Evolutionary conservation across 2,888 invertebrate genomes (phyloP), one percentile per base, ranked within the genome.

Genomic region (Philhelius pedissequus): DNA sequence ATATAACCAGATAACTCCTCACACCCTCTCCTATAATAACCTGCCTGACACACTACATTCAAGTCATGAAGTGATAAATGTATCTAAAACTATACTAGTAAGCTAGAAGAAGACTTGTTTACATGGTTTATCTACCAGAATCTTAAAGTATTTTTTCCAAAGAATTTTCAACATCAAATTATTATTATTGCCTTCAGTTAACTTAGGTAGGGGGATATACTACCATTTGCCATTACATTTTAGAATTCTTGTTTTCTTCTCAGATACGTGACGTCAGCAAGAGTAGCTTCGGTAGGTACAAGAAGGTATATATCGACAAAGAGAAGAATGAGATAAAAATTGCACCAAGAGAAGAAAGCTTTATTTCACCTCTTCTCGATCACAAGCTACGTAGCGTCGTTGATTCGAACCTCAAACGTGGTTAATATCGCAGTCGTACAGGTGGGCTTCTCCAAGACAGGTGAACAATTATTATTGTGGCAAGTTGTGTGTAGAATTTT

Each of bases 391-490:
- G 48, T 75, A n/a, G n/a, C n/a, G n/a, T n/a, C n/a, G n/a, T n/a
- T n/a, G n/a, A n/a, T n/a, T n/a, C 64, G 74, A 64, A n/a, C n/a
- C 62, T 60, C 48, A 58, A 78, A 78, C 71, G 82, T 78, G 75
- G 75, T 80, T 70, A 80, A 71, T 71, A 71, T 75, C 81, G n/a
- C n/a, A 86, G 86, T 86, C 76, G 69, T 77, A 81, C 81, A 86
- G 86, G 86, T 86, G 81, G 76, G 76, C 77, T 86, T 81, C 86
- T 77, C 60, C 56, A 69, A 77, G 75, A 58, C 86, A 86, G 86
- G 80, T 84, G 84, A 83, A 77, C 73, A 69, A 45, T 60, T 30
- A 48, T 54, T 56, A 45, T 60, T 30, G 56, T 54, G 48, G 30
- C 50, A 27, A 54, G 54, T 79, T 79, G 68, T 69, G 69, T 54